Evolutionary conservation across 1,140 invertebrate genomes (phyloP), one percentile per base, ranked within the genome.

Genomic region (Pantala flavescens): DNA sequence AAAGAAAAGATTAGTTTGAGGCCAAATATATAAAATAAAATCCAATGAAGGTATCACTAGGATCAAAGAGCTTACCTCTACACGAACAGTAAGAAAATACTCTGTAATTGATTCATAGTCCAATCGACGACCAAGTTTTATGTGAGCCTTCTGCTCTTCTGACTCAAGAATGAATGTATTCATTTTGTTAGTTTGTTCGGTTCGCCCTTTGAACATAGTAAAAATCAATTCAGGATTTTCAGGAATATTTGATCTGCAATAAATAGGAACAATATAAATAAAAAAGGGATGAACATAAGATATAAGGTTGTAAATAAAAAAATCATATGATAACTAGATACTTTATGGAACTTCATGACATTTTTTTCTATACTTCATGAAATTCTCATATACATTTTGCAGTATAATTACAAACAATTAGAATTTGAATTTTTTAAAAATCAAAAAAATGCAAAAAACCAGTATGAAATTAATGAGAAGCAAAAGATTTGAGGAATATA

Each of bases 51-150:
- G n/a, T 73, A 24, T 21, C 11, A 2, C n/a, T 23, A 42, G n/a
- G 24, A 7, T 19, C 42, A 36, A 10, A 36, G 21, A 19, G 76
- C 75, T 77, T 79, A 81, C 83, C 83, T 87, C 84, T 74, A 93
- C 92, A 78, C 91, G 86, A 77, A 96, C 88, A 49, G 92, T 93
- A 23, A 96, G 83, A 5, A 88, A 90, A 79, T 95, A 96, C 76
- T 93, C 88, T 0, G 88, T 90, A 73, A 91, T 91, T 71, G 87
- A 88, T 83, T 96, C 94, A 81, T 91, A 96, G 83, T 96, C 93
- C 70, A 96, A 84, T 71, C 85, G 82, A 76, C 89, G 87, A 19
- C 87, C 89, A 14, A 95, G 82, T 77, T 89, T 88, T 36, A 96
- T 89, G 75, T 89, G 85, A 14, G 91, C 92, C 7, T 85, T 86